Evolutionary conservation across 1,140 invertebrate species (phyloP), one percentile per base, ranked within the genome.

Genomic region (Cotesia glomerata): DNA sequence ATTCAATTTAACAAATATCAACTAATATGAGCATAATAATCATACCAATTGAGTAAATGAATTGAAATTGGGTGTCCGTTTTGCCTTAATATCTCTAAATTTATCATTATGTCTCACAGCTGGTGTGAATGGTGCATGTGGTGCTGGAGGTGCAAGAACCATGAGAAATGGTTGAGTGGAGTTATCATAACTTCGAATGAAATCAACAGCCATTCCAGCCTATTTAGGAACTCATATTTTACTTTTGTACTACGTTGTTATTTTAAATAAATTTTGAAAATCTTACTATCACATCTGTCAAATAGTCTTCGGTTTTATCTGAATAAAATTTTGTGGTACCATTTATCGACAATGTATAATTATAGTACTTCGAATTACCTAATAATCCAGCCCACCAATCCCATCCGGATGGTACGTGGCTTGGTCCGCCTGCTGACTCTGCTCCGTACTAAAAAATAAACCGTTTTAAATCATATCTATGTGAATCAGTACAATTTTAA

Each of bases 291-390:
- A 96, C 89, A 88, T 97, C 94, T 4, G 95, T 97, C 5, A 97
- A 87, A 81, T 97, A 97, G 72, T 94, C 90, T 35, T 88, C 84
- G 8, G 74, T 26, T 8, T 74, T 68, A n/a, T 88, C 76, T 14
- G 90, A 91, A 76, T 91, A 89, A 59, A 88, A 87, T 58, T 87
- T 88, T 36, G 88, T 84, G 0, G 89, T 89, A 5, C 93, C 93
- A 86, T 97, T 95, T 63, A 95, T 89, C 2, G 94, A 95, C n/a
- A 97, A 84, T 0, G 91, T 91, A 80, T 96, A 97, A 85, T 96
- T 92, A 80, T 96, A 97, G 85, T 97, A 97, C 34, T 89, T 90
- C 0, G 95, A 97, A 81, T 97, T 96, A 14, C 95, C 94, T 64
- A 94, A 89, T 14, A 96, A 86, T 0, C 93, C 94, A 76, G 91